Evolutionary conservation across 2,113 vertebrate species (phyloP).

Genomic region (Saimiri boliviensis): DNA sequence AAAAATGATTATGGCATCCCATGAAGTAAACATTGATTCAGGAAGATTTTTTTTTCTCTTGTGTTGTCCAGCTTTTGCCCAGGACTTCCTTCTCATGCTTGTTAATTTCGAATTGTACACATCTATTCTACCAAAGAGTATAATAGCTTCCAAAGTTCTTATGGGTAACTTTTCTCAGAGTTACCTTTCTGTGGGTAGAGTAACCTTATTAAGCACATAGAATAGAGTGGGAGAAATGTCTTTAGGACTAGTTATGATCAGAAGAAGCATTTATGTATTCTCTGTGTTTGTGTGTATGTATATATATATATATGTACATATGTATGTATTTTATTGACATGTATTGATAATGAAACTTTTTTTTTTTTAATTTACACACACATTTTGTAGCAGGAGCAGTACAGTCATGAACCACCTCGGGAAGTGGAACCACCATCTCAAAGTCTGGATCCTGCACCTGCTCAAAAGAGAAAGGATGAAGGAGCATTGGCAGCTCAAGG

Average conservation of each 20-base stretch:
- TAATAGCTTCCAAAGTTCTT: too few relatives aligned
- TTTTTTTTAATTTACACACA: not conserved
- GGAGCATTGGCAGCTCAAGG: not conserved
- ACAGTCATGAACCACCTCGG: fast-evolving
- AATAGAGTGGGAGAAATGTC: not conserved
- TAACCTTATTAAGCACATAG: not conserved
- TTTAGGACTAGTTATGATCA: not conserved
- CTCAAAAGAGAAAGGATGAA: not conserved
- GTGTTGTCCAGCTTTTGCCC: too few relatives aligned
- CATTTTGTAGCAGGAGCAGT: not conserved
- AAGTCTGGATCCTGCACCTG: not conserved
- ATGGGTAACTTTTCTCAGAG: not conserved
- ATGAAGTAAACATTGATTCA: not conserved
- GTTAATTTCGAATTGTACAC: too few relatives aligned
- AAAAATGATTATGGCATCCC: too few relatives aligned
- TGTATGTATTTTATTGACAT: not conserved
- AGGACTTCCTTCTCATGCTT: too few relatives aligned
- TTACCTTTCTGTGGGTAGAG: not conserved
- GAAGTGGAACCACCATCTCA: not conserved
- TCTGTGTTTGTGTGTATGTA: not conserved
- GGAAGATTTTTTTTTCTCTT: too few relatives aligned
- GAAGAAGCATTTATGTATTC: not conserved
- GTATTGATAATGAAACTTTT: not conserved
- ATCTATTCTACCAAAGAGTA: too few relatives aligned
- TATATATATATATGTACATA: too few relatives aligned